Conservation (phyloP, 2,113 vertebrate genomes). For the Leucopternis melanops region DNA sequence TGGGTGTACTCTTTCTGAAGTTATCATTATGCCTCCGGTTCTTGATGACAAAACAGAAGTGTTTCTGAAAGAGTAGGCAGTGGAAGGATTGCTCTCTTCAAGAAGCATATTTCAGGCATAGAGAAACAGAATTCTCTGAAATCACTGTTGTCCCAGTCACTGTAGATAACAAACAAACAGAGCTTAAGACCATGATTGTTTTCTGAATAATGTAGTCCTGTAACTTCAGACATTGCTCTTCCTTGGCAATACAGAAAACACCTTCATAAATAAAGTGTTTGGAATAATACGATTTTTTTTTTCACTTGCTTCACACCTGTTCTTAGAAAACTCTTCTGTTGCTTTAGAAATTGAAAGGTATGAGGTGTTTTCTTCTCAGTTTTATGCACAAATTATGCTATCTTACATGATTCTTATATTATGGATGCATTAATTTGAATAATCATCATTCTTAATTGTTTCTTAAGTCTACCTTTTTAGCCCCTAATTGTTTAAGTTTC, state of each 20-base stretch:
- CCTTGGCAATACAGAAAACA: neutral
- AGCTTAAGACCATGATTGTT: neutral
- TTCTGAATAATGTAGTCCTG: neutral
- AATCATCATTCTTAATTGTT: neutral
- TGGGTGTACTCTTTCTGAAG: neutral
- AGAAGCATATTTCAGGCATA: neutral
- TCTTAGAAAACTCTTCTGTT: neutral
- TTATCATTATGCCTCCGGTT: neutral
- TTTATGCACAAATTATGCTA: neutral
- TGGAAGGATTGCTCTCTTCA: neutral
- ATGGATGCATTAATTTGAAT: neutral
- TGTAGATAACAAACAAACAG: neutral
- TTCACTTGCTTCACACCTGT: neutral
- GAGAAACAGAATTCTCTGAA: neutral
- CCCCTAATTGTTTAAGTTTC: neutral
- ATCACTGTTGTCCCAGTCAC: neutral
- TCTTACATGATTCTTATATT: neutral
- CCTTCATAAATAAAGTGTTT: constrained; percentile 30
- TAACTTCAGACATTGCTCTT: neutral
- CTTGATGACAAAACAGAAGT: neutral
- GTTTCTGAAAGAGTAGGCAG: neutral
- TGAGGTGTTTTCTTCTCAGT: neutral
- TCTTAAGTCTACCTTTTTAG: neutral
- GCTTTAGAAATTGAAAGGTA: neutral
- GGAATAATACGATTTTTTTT: neutral